These are phyloP conservation scores for Agrochola lychnidis DNA, from an alignment of 2,888 invertebrate species.

Conservation along the genomic window DNA sequence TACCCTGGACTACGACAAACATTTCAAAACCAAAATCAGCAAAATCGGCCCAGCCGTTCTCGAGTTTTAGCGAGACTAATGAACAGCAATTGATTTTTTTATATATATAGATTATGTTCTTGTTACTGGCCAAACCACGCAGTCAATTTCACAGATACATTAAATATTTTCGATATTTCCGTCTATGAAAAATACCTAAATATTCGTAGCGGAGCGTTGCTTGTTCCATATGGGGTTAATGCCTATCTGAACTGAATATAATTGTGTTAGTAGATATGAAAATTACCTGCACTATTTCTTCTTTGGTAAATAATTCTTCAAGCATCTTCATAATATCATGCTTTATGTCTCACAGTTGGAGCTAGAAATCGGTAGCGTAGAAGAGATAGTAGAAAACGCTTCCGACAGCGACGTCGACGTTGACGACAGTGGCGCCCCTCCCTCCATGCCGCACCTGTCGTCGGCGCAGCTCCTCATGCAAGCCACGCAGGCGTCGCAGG, in stretches of 20 bases:
- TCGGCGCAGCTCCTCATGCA: conserved; percentile 86
- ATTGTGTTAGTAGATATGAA: too few species aligned
- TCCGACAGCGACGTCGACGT: conserved; percentile 88
- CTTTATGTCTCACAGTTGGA: conserved; percentile 73
- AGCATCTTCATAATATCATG: background rate
- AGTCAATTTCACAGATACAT: background rate
- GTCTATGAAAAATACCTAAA: background rate
- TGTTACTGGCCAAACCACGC: background rate
- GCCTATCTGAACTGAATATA: background rate
- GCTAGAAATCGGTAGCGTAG: conserved; percentile 76
- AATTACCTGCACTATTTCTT: background rate
- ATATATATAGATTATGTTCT: background rate
- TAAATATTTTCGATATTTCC: background rate
- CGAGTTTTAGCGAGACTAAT: too few species aligned
- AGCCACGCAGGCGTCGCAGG: conserved; percentile 78
- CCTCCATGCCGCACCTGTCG: conserved; percentile 76
- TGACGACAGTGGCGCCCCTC: conserved; percentile 77
- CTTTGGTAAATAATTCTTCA: background rate
- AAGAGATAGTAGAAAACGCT: conserved; percentile 79
- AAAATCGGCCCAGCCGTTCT: too few species aligned
- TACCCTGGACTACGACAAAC: too few species aligned
- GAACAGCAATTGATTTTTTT: too few species aligned
- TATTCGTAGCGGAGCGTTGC: background rate
- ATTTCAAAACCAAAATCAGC: too few species aligned
- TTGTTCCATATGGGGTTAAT: background rate